Percentiles rank a stretch among this genome's conserved stretches.
Conservation (phyloP, 35 echinoderm and acorn worm genomes). For the Acanthaster planci region DNA sequence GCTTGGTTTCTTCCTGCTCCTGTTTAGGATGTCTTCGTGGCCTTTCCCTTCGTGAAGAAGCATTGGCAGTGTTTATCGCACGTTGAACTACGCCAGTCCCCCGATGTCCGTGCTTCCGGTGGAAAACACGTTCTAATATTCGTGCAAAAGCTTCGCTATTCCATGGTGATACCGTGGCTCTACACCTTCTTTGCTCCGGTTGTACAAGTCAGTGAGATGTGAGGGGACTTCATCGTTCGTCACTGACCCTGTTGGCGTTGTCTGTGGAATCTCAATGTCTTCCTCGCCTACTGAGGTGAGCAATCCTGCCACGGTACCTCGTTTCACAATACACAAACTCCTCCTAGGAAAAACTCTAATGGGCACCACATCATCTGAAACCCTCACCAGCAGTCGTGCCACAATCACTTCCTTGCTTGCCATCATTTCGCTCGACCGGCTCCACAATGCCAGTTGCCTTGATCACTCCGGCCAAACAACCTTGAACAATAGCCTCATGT, state of each 20-base stretch:
- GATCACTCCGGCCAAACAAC: background rate
- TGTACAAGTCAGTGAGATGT: conserved; percentile 1
- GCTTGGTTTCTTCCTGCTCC: conserved; percentile 24
- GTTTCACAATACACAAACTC: background rate
- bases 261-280: background rate
- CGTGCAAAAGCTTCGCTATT: background rate
- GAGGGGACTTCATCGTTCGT: background rate
- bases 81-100: background rate
- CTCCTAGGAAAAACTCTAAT: background rate
- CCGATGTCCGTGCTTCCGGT: conserved; percentile 20
- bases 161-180: background rate
- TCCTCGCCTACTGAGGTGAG: background rate
- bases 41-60: conserved; percentile 5
- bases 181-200: background rate
- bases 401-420: background rate
- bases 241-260: background rate
- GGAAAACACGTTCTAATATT: conserved; percentile 42
- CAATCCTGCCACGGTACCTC: background rate
- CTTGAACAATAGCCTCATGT: background rate
- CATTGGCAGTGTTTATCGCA: background rate
- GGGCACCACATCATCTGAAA: background rate
- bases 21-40: background rate
- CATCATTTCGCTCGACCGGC: background rate
- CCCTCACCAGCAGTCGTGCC: background rate
- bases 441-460: background rate